Percentiles rank a stretch among this genome's conserved stretches.
Evolutionary conservation across 2,113 vertebrate species (phyloP).

Genomic region (Halichoeres trimaculatus): DNA sequence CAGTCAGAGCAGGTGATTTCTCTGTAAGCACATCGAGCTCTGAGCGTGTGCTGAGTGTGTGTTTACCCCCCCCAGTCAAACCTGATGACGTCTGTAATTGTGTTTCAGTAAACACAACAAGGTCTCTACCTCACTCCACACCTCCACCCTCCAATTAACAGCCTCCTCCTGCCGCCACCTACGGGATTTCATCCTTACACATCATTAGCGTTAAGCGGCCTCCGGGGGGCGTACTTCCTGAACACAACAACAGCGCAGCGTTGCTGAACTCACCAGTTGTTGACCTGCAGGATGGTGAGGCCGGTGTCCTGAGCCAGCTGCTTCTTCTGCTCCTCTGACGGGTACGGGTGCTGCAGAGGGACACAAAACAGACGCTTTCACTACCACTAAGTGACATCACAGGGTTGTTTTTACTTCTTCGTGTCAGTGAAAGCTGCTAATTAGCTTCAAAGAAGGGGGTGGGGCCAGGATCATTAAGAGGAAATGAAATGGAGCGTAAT

Average conservation of each 20-base stretch:
- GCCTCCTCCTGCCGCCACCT: constrained; percentile 15
- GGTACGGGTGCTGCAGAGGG: constrained; percentile 92
- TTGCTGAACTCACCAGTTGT: constrained; percentile 92
- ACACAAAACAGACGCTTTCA: constrained; percentile 65
- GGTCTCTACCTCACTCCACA: background rate
- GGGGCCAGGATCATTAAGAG: constrained; percentile 88
- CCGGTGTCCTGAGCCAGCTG: constrained; percentile 96
- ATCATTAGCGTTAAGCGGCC: constrained; percentile 68
- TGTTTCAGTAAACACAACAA: constrained; percentile 6
- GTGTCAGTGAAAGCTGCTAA: constrained; percentile 73
- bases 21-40: too few species aligned
- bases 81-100: background rate
- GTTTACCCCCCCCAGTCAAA: background rate
- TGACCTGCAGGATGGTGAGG: constrained; percentile 97
- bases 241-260: constrained; percentile 38
- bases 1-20: too few species aligned
- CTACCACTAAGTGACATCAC: background rate
- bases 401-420: background rate
- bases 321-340: constrained; percentile 98
- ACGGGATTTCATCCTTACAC: constrained; percentile 50
- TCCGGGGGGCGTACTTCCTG: background rate
- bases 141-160: constrained; percentile 10
- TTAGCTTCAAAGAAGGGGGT: constrained; percentile 85
- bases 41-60: too few species aligned
- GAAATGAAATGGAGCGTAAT: constrained; percentile 90